A percentile compares a stretch with the other conserved stretches of the same genome.
Evolutionary conservation across 2,113 vertebrate species (phyloP).

Genomic region (Macaca nemestrina): DNA sequence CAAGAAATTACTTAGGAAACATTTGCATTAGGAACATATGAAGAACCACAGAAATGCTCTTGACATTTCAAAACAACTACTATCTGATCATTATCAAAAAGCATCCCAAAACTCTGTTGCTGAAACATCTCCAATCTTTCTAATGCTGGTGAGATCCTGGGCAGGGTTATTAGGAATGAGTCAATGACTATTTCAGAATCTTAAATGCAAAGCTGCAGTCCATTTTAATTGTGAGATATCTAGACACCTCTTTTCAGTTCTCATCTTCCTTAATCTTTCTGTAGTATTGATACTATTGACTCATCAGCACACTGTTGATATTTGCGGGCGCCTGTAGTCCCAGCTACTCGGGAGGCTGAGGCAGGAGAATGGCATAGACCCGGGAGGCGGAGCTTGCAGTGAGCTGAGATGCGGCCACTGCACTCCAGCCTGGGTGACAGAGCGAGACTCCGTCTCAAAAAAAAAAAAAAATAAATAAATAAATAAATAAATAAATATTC

Average conservation of each 20-base stretch:
- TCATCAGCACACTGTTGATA: not conserved
- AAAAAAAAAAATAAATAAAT: too few species aligned
- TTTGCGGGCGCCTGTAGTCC: too few species aligned
- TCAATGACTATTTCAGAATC: not conserved
- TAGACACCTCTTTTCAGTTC: not conserved
- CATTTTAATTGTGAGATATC: not conserved
- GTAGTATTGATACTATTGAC: not conserved
- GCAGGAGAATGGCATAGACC: too few species aligned
- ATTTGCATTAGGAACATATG: not conserved
- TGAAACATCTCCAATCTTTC: not conserved
- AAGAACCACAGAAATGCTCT: not conserved
- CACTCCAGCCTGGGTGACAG: too few species aligned
- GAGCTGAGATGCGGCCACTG: too few species aligned
- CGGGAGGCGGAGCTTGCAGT: too few species aligned
- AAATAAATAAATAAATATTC: not conserved
- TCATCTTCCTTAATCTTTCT: not conserved
- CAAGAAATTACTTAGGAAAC: conserved; percentile 17
- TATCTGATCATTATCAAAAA: not conserved
- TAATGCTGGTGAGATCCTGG: not conserved
- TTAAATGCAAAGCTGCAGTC: not conserved
- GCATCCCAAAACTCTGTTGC: not conserved
- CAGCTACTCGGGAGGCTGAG: too few species aligned
- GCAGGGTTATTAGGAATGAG: not conserved
- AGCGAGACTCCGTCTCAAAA: too few species aligned
- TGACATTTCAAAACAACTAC: conserved; percentile 1